Evolutionary conservation across 2,797 vertebrate genomes (phyloP), one percentile per base, ranked within the genome.

Genomic region (Pempheris klunzingeri): DNA sequence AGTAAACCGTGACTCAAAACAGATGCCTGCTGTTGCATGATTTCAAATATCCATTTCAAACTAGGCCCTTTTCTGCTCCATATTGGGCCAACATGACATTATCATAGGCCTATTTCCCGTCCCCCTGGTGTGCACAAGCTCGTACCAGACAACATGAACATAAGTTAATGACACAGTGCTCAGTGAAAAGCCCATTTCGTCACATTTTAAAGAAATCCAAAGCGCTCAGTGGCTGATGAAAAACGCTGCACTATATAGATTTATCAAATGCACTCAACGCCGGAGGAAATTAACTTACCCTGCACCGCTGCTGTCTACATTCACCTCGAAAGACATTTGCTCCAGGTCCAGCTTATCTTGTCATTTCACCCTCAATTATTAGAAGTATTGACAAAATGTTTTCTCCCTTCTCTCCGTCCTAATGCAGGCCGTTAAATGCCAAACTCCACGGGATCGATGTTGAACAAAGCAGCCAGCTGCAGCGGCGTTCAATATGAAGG

Each of bases 391-490:
- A 97, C 96, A 96, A 97, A 97, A 97, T 97, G 97, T 96, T 97
- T 97, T 96, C 95, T 96, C 96, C 96, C 96, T 94, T 96, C 95
- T 96, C 95, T 92, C 95, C 96, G 94, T 97, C 97, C 96, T 97
- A 95, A 97, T 94, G 96, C 96, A 95, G 96, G 96, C 96, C 95
- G 96, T 95, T 97, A 96, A 98, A 98, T 97, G 97, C 96, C 96
- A 96, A 96, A 96, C 97, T 97, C 97, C 97, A 94, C 97, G 96
- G 97, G 98, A 98, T 98, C 97, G 97, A 98, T 97, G 95, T 92
- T 91, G 97, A 98, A 99, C 98, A 99, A 99, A 99, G 97, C 97
- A 96, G 96, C 96, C 98, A 99, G 98, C 98, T 99, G 98, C 98
- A 99, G 96, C 93, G 95, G 96, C 96, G 97, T 98, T 98, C 97